These are phyloP conservation scores for Stratiolaelaps scimitus DNA, from an alignment of 1,140 invertebrate species.

Conservation along the genomic window DNA sequence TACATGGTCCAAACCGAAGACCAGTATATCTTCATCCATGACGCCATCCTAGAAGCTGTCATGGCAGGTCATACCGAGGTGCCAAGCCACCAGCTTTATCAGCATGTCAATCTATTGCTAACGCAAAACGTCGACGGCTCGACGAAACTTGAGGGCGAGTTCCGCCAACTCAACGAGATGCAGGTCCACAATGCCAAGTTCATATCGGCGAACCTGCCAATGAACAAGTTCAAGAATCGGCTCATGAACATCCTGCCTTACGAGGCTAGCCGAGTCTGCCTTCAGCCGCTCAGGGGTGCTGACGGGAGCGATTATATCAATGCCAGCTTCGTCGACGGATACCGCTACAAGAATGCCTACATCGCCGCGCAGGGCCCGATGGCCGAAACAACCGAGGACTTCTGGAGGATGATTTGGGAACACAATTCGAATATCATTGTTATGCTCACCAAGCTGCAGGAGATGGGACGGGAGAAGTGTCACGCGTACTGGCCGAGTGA, in stretches of 20 bases:
- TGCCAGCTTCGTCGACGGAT: conserved; percentile 84
- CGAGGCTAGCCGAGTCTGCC: conserved; percentile 83
- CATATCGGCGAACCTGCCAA: conserved; percentile 83
- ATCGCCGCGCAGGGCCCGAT: conserved; percentile 96
- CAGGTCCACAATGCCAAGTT: conserved; percentile 54
- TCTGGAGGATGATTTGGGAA: conserved; percentile 99
- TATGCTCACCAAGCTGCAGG: conserved; percentile 93
- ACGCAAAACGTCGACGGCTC: conserved; percentile 70
- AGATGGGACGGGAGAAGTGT: conserved; percentile 96
- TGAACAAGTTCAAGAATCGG: conserved; percentile 96
- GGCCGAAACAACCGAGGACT: conserved; percentile 88
- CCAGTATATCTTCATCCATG: conserved; percentile 99
- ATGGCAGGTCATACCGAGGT: conserved; percentile 89
- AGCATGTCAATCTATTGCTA: conserved; percentile 85
- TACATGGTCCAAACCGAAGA: conserved; percentile 98
- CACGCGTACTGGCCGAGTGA: conserved; percentile 98
- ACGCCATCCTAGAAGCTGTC: conserved; percentile 86
- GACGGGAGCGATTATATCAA: conserved; percentile 99
- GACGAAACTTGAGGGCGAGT: conserved; percentile 94
- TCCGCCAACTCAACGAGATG: conserved; percentile 36
- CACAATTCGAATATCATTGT: conserved; percentile 98
- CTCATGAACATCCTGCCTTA: conserved; percentile 91
- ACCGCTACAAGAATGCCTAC: conserved; percentile 72
- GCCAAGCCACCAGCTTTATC: conserved; percentile 74
- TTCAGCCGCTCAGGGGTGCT: conserved; percentile 73